Evolutionary conservation across 2,797 vertebrate genomes (phyloP), one percentile per base, ranked within the genome.

Genomic region (Catostomus latipinnis): DNA sequence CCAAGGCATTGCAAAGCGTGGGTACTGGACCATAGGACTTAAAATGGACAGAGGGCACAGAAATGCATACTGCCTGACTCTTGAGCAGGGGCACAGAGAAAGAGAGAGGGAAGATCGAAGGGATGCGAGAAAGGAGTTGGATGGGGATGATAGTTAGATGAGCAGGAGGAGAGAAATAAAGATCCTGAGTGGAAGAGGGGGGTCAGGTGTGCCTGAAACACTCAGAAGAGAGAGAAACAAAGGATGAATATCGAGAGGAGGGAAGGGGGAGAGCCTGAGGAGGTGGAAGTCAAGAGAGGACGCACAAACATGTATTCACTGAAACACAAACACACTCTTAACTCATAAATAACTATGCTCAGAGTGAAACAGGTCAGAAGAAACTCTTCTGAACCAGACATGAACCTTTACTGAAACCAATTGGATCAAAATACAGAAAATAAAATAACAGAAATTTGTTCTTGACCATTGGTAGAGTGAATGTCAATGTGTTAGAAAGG

Each of bases 121-220:
- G 86, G 54, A 85, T 88, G 76, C 88, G 87, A 85, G 83, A 83
- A 80, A 84, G 82, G 81, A 90, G 79, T 80, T 84, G 85, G 83
- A 88, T 85, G 54, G 80, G 67, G 76, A 84, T 81, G 86, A 69
- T 82, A 77, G 69, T 77, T 67, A 77, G 83, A 85, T 88, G 88
- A 89, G 86, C 88, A 67, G 81, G 71, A 67, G 78, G 86, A 84
- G 73, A 86, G 34, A 90, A 91, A 89, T 90, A 91, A 92, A 88
- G 84, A 89, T 90, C 61, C 56, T 76, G 18, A 76, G 56, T 16
- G 5, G 18, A 12, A 60, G 68, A 56, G 43, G 70, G 65, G 60
- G 62, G 66, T 61, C 78, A 83, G 81, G 72, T 69, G 71, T 22
- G 52, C 45, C 68, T 12, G 65, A 62, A 62, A 77, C 13, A 11